Percentiles rank a stretch among this genome's conserved stretches.
These are phyloP conservation scores for Leucophenga maculata DNA, from an alignment of 2,888 invertebrate genomes.

Conservation along the genomic window DNA sequence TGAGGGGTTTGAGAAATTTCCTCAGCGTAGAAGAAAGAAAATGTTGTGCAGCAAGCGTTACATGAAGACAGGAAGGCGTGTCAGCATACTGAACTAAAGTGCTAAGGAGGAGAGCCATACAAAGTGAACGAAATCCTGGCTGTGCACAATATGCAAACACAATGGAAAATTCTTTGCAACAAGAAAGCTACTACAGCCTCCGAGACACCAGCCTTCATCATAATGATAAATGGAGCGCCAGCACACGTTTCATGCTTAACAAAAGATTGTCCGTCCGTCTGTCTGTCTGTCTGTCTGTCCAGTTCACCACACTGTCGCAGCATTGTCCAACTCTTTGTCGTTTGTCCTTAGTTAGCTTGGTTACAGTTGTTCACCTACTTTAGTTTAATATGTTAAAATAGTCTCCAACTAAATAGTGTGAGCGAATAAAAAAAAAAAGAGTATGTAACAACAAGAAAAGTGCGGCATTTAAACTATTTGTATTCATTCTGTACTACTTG, in stretches of 20 bases:
- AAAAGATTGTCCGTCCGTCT: slow-evolving; percentile 35
- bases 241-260: slow-evolving; percentile 25
- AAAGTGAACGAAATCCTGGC: not conserved
- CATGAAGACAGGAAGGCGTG: not conserved
- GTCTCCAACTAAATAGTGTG: slow-evolving; percentile 36
- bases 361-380: slow-evolving; percentile 42
- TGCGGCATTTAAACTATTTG: slow-evolving; percentile 60
- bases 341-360: not conserved
- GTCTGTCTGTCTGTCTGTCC: not conserved
- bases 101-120: not conserved
- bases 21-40: no score
- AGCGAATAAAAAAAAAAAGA: not conserved
- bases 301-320: not conserved
- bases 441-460: slow-evolving; percentile 40
- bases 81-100: not conserved
- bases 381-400: slow-evolving; percentile 59
- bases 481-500: not conserved
- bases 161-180: not conserved
- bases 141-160: slow-evolving; percentile 20
- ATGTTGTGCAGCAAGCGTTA: not conserved
- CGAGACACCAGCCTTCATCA: not conserved
- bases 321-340: not conserved
- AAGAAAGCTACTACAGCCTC: slow-evolving; percentile 17
- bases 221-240: slow-evolving; percentile 13
- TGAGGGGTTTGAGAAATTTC: no score